A percentile compares a stretch with the other conserved stretches of the same genome.
Conservation (phyloP, 2,888 invertebrate species). For the Calliopum simillimum region DNA sequence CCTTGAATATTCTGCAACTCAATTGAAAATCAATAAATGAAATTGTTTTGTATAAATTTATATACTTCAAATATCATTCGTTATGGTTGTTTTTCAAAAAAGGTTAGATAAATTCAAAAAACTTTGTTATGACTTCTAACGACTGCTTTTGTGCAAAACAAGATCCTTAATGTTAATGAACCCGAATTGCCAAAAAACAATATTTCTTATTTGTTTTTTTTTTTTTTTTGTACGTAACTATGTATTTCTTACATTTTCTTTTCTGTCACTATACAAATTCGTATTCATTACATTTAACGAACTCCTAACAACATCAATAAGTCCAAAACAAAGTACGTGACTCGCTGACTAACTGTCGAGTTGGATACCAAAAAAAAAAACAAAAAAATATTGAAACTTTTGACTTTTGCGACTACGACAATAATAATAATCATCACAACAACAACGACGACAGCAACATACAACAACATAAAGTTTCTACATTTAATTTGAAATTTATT, state of each 20-base stretch:
- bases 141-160: no score
- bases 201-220: no score
- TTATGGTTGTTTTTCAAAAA: no score
- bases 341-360: neutral
- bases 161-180: no score
- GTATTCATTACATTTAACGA: slow-evolving; percentile 21
- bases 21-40: no score
- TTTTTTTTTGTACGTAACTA: neutral
- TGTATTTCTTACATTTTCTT: neutral
- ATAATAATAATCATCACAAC: neutral
- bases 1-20: no score
- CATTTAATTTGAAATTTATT: slow-evolving; percentile 20
- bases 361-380: neutral
- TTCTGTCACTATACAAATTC: neutral
- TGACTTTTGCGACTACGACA: neutral
- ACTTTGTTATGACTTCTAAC: no score
- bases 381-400: neutral
- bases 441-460: slow-evolving; percentile 10
- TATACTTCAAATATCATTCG: no score
- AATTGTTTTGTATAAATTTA: no score
- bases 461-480: neutral
- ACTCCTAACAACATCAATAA: slow-evolving; percentile 14
- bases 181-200: no score
- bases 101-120: no score
- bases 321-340: slow-evolving; percentile 17